phyloP scores from a whole-genome alignment of 2,113 vertebrate species.

The Tupaia tana region DNA sequence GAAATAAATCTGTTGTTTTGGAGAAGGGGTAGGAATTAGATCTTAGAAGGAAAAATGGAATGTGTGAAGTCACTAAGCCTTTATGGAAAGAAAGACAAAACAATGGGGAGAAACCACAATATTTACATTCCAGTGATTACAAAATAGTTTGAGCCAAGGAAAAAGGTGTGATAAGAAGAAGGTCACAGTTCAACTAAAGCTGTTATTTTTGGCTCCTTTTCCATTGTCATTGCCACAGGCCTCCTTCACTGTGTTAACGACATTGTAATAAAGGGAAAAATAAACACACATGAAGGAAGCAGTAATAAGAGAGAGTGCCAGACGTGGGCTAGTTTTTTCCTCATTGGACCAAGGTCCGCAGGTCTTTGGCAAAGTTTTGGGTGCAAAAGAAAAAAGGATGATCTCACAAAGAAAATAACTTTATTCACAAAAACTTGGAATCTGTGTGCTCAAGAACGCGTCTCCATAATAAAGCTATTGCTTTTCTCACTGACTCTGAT shows the following conservation, averaged over 20 bases:
- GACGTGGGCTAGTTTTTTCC: neutral
- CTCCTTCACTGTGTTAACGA: neutral
- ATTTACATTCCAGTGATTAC: neutral
- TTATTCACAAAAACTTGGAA: neutral
- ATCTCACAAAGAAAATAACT: neutral
- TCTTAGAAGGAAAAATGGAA: slow-evolving; percentile 28
- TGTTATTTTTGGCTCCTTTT: neutral
- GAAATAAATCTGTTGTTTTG: neutral
- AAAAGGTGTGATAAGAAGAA: neutral
- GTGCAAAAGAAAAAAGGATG: neutral
- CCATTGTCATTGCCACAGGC: neutral
- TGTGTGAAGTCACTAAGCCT: neutral
- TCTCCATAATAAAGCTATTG: neutral
- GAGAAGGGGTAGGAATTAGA: neutral
- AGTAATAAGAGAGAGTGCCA: neutral
- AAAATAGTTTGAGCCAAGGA: neutral
- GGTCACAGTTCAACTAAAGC: neutral
- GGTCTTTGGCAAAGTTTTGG: neutral
- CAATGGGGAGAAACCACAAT: neutral
- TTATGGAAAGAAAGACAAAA: slow-evolving; percentile 31
- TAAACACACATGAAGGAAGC: neutral
- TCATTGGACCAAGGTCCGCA: neutral
- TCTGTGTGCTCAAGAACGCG: neutral
- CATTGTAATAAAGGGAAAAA: neutral
- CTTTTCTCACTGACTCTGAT: neutral